A percentile compares a stretch with the other conserved stretches of the same genome.
Conservation (phyloP, 2,113 vertebrate genomes). For the Scopus umbretta region DNA sequence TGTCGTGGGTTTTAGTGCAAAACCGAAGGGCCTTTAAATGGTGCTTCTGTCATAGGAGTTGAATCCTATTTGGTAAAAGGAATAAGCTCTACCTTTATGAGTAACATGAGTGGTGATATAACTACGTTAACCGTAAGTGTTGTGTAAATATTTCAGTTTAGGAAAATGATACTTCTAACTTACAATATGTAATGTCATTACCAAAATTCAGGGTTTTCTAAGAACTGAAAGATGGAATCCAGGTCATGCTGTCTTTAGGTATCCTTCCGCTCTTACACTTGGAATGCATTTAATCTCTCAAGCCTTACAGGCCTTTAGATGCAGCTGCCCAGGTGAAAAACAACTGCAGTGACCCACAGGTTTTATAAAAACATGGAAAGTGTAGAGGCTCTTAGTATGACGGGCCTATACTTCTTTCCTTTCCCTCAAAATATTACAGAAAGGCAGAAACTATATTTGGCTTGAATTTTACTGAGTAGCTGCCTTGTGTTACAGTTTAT, state of each 20-base stretch:
- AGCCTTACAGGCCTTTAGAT: background rate
- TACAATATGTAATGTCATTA: background rate
- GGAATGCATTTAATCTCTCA: background rate
- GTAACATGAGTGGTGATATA: background rate
- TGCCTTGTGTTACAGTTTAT: background rate
- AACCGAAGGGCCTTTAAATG: background rate
- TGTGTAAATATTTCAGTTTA: background rate
- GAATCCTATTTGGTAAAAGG: background rate
- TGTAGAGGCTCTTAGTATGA: background rate
- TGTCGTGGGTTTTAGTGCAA: background rate
- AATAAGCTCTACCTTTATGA: background rate
- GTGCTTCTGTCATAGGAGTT: background rate
- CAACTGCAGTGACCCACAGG: background rate
- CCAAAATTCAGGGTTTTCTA: background rate
- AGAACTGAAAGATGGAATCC: background rate
- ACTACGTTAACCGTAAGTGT: background rate
- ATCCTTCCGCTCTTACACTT: background rate
- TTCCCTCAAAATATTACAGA: background rate
- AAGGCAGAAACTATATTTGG: background rate
- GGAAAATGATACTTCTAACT: background rate
- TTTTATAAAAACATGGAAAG: background rate
- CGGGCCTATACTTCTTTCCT: background rate
- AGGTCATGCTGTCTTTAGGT: background rate
- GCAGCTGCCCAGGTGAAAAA: background rate
- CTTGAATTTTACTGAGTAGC: background rate